phyloP scores from a whole-genome alignment of 2,797 vertebrate species.

The Eremophila alpestris region DNA sequence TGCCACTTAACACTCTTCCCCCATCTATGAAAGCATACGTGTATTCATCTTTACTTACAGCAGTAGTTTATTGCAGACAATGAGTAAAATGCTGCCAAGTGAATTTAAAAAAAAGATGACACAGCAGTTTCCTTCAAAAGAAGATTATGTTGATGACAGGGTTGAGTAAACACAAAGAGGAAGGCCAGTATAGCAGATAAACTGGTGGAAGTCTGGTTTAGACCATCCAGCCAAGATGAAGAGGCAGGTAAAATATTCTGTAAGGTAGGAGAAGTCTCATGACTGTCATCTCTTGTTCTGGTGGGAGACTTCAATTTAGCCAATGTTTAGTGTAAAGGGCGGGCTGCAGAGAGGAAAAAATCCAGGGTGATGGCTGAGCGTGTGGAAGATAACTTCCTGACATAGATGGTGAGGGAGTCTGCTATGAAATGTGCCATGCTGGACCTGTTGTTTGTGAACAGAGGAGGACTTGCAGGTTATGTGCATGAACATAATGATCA shows the following conservation, averaged over 20 bases:
- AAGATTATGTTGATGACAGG: not conserved
- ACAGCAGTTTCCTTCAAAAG: not conserved
- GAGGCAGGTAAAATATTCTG: not conserved
- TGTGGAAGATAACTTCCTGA: not conserved
- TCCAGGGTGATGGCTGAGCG: not conserved
- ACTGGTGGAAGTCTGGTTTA: not conserved
- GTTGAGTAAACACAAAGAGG: not conserved
- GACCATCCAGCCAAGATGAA: not conserved
- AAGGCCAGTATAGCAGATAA: not conserved
- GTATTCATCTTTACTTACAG: not conserved
- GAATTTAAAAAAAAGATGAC: not conserved
- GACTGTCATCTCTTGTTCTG: not conserved
- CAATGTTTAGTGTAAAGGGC: not conserved
- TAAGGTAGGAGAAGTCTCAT: not conserved
- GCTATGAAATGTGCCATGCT: not conserved
- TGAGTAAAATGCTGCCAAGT: not conserved
- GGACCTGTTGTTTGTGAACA: not conserved
- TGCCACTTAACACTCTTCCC: not conserved
- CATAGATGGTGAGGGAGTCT: not conserved
- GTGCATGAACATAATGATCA: not conserved
- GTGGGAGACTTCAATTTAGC: not conserved
- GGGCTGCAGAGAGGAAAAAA: too few species aligned
- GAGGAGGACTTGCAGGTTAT: not conserved
- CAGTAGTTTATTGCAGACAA: not conserved
- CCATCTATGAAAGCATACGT: fast-evolving